These are phyloP conservation scores for Microcebus murinus DNA, from an alignment of 2,113 vertebrate genomes.

Conservation along the genomic window DNA sequence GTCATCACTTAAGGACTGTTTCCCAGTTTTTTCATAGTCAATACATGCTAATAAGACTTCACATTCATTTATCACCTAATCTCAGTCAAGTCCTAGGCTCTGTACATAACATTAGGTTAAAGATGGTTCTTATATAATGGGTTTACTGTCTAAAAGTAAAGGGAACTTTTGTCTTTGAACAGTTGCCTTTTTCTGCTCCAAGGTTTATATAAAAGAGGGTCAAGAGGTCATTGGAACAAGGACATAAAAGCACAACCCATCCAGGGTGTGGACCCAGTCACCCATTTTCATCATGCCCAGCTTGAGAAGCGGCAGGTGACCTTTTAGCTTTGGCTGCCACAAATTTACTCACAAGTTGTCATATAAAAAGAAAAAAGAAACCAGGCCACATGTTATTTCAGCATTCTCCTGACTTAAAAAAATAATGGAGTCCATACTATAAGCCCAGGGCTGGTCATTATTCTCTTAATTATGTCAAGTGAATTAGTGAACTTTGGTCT, in stretches of 20 bases:
- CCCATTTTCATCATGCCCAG: neutral
- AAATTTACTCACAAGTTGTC: conserved; percentile 67
- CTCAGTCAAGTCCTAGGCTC: conserved; percentile 6
- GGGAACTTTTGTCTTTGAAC: conserved; percentile 13
- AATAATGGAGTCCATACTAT: neutral
- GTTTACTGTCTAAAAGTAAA: conserved; percentile 5
- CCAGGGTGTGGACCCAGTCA: neutral
- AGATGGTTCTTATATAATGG: neutral
- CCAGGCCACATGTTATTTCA: neutral
- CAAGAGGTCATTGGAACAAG: conserved; percentile 25
- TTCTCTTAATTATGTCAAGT: conserved; percentile 65
- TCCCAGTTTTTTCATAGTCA: conserved; percentile 35
- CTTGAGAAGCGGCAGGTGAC: conserved; percentile 50
- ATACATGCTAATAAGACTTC: conserved; percentile 56
- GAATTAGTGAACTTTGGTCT: conserved; percentile 48
- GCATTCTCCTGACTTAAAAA: conserved; percentile 32
- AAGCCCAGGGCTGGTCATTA: neutral
- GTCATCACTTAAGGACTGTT: conserved; percentile 37
- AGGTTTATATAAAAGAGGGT: neutral
- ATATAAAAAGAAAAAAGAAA: conserved; percentile 47
- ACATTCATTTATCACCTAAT: conserved; percentile 41
- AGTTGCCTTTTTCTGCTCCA: neutral
- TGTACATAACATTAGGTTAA: neutral
- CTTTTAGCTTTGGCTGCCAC: conserved; percentile 57
- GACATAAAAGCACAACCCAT: neutral